Evolutionary conservation across 2,888 invertebrate species (phyloP).

Genomic region (Coronaproctus castanopsis): DNA sequence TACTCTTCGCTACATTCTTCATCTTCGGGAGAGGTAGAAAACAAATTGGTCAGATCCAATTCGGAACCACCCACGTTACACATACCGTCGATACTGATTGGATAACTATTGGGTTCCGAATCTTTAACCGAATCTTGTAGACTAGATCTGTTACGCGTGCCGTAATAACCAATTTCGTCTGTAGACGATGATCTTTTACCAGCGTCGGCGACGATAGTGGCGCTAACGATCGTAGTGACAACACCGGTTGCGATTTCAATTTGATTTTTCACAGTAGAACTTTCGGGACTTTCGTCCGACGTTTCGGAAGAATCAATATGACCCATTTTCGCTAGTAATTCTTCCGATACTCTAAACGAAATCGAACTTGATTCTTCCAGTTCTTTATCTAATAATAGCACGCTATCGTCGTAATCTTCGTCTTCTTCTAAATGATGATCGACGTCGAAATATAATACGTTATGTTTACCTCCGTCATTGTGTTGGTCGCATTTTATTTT

Average conservation of each 20-base stretch:
- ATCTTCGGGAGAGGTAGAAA: conserved; percentile 21
- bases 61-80: conserved; percentile 15
- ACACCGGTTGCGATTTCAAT: not conserved
- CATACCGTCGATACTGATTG: conserved; percentile 11
- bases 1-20: conserved; percentile 22
- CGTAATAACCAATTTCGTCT: too few relatives aligned
- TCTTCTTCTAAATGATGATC: conserved; percentile 7
- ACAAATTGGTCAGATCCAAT: conserved; percentile 22
- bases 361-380: not conserved
- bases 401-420: not conserved
- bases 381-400: not conserved
- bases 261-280: conserved; percentile 4
- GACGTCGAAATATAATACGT: too few relatives aligned
- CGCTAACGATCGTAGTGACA: not conserved
- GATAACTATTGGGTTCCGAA: conserved; percentile 8
- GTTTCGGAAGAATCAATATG: conserved; percentile 69
- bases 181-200: not conserved
- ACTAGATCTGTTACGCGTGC: conserved; percentile 10
- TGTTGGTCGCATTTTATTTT: too few relatives aligned
- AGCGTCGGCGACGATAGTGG: conserved; percentile 10
- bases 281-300: conserved; percentile 34
- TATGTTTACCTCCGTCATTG: too few relatives aligned
- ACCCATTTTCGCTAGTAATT: conserved; percentile 31
- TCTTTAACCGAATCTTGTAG: conserved; percentile 10
- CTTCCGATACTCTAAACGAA: conserved; percentile 15